phyloP scores from a whole-genome alignment of 2,113 vertebrate genomes.

The Pholis gunnellus region DNA sequence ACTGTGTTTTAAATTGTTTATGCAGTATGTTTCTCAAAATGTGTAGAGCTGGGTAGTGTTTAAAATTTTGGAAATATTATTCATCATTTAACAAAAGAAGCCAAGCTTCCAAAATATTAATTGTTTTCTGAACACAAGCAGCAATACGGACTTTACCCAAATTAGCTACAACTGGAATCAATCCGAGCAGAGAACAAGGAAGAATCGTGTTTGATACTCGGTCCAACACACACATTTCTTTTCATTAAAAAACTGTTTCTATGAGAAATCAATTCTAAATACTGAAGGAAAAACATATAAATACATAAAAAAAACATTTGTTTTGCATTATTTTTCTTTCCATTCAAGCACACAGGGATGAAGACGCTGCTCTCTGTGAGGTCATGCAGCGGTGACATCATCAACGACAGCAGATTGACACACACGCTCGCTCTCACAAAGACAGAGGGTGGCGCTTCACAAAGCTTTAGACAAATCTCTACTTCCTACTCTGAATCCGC shows the following conservation, averaged over 20 bases:
- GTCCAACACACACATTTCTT: neutral
- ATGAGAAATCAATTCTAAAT: neutral
- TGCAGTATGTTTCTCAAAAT: neutral
- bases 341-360: neutral
- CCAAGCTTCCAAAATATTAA: neutral
- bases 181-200: no score
- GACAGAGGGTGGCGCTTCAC: neutral
- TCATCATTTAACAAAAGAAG: neutral
- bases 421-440: neutral
- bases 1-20: neutral
- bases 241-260: neutral
- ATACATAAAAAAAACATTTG: neutral
- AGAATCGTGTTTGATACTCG: no score
- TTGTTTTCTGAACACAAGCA: neutral
- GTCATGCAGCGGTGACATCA: conserved; percentile 22
- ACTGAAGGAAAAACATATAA: neutral
- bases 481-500: conserved; percentile 4
- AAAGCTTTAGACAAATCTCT: neutral
- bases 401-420: neutral
- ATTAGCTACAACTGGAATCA: no score
- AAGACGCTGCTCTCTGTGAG: conserved; percentile 10
- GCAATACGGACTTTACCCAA: neutral
- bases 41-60: neutral
- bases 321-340: neutral
- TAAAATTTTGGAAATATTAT: neutral